phyloP scores from a whole-genome alignment of 2,797 vertebrate genomes.

The Aldrovandia affinis region DNA sequence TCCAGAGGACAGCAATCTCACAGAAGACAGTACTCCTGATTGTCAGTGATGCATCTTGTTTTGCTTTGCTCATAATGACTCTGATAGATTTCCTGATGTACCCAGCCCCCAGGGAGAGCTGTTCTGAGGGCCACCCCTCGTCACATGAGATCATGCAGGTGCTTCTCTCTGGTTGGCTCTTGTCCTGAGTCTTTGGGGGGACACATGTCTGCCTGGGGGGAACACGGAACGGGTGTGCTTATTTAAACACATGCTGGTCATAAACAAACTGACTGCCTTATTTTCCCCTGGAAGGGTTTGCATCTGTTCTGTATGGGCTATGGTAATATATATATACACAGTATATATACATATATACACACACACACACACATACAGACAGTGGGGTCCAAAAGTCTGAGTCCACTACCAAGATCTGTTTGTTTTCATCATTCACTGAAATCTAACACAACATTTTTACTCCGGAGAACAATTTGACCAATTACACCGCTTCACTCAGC shows the following conservation, averaged over 20 bases:
- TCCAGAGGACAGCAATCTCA: background rate
- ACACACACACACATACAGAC: too few relatives aligned
- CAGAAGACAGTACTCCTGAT: background rate
- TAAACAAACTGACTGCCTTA: background rate
- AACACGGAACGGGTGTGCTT: background rate
- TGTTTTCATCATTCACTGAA: too few relatives aligned
- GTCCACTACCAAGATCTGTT: too few relatives aligned
- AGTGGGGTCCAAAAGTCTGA: too few relatives aligned
- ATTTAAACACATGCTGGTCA: background rate
- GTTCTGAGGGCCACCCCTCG: background rate
- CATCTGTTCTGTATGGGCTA: background rate
- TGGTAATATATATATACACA: background rate
- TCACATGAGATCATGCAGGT: background rate
- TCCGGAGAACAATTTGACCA: too few relatives aligned
- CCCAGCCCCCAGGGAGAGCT: background rate
- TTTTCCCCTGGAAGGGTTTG: background rate
- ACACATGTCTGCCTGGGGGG: background rate
- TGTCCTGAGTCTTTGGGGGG: background rate
- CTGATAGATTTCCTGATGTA: background rate
- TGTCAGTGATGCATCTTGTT: conserved; percentile 1
- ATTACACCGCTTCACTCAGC: too few relatives aligned
- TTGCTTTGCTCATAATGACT: background rate
- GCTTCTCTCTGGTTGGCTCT: background rate
- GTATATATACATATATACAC: too few relatives aligned
- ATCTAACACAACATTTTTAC: too few relatives aligned